A percentile compares a stretch with the other conserved stretches of the same genome.
Evolutionary conservation across 2,888 invertebrate species (phyloP).

Genomic region (Allolobophora icterica): DNA sequence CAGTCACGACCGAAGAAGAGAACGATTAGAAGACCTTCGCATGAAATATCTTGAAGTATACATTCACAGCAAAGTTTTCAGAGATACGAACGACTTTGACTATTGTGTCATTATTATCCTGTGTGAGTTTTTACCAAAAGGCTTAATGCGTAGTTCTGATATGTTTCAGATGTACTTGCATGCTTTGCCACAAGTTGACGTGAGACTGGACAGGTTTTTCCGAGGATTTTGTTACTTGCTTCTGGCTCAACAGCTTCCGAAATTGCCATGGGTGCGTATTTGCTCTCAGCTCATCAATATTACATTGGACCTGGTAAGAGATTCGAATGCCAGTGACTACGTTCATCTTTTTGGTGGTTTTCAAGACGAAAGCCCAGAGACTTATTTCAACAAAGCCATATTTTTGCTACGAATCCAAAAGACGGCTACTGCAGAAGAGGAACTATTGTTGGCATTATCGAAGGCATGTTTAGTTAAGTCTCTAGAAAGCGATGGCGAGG

Average conservation of each 20-base stretch:
- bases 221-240: not conserved
- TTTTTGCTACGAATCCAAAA: not conserved
- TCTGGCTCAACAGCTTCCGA: not conserved
- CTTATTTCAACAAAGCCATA: not conserved
- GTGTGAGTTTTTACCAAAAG: not conserved
- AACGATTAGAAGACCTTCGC: not conserved
- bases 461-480: not conserved
- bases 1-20: not conserved
- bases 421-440: not conserved
- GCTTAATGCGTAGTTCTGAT: not conserved
- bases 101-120: not conserved
- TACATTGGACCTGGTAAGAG: not conserved
- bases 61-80: not conserved
- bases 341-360: not conserved
- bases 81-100: not conserved
- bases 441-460: not conserved
- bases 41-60: not conserved
- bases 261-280: not conserved
- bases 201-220: not conserved
- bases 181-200: not conserved
- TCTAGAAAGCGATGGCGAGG: not conserved
- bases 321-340: not conserved
- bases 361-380: not conserved
- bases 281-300: not conserved
- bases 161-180: not conserved